A percentile compares a stretch with the other conserved stretches of the same genome.
phyloP scores from a whole-genome alignment of 2,113 vertebrate species.

The Chionomys nivalis region DNA sequence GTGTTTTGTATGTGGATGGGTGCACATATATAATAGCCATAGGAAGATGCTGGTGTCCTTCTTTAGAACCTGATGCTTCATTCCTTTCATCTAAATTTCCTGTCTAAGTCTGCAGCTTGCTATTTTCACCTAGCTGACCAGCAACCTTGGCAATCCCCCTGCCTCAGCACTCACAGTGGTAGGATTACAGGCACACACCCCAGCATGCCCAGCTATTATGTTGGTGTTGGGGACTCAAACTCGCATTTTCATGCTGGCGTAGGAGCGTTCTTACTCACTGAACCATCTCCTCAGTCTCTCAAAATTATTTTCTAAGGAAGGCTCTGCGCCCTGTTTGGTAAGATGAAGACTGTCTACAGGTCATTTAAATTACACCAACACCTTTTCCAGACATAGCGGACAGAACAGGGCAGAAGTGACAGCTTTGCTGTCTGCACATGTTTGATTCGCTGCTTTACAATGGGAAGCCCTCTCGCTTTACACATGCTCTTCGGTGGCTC shows the following conservation, averaged over 20 bases:
- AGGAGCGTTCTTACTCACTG: neutral
- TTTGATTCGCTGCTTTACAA: neutral
- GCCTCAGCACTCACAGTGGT: neutral
- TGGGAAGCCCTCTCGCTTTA: constrained; percentile 75
- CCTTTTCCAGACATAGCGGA: constrained; percentile 75
- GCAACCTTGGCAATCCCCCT: too few relatives aligned
- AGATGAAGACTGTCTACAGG: constrained; percentile 72
- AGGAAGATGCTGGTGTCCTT: neutral
- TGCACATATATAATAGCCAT: neutral
- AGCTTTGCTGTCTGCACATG: constrained; percentile 79
- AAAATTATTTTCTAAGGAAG: constrained; percentile 59
- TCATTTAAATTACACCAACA: constrained; percentile 84
- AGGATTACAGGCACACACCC: neutral
- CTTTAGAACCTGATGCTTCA: too few relatives aligned
- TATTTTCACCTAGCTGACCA: neutral
- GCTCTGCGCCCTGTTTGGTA: constrained; percentile 38
- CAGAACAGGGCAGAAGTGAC: constrained; percentile 75
- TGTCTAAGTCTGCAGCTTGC: neutral
- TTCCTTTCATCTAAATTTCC: neutral
- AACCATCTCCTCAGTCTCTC: neutral
- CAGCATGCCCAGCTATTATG: neutral
- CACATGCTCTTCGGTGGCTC: constrained; percentile 23
- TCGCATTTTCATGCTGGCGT: neutral
- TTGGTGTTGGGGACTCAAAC: neutral
- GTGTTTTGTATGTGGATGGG: neutral